A percentile compares a stretch with the other conserved stretches of the same genome.
phyloP scores from a whole-genome alignment of 53 echinoderm and acorn worm species.

The Astropecten irregularis region DNA sequence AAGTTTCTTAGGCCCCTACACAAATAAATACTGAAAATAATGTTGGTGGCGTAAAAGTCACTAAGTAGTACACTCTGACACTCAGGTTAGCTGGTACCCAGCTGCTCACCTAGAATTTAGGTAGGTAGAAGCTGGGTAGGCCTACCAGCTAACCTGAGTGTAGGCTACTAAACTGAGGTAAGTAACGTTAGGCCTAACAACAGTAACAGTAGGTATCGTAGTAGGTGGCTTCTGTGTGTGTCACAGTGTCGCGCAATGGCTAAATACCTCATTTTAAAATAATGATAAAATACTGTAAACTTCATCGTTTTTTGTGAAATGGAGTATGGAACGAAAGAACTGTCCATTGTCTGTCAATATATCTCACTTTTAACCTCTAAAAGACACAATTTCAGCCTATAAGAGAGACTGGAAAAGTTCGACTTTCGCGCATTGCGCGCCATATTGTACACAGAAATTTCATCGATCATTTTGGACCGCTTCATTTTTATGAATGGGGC shows the following conservation, averaged over 20 bases:
- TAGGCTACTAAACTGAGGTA: too few species aligned
- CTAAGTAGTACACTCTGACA: too few species aligned
- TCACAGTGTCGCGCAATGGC: not conserved
- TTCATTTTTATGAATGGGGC: slow-evolving; percentile 22
- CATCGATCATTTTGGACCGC: not conserved
- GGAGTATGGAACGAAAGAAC: not conserved
- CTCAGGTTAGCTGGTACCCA: too few species aligned
- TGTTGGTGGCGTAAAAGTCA: too few species aligned
- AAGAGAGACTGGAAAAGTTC: not conserved
- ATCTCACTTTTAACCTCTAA: not conserved
- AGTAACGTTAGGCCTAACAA: too few species aligned
- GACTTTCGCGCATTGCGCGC: not conserved
- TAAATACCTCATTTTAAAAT: not conserved
- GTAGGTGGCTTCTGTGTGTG: not conserved
- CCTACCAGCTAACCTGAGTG: too few species aligned
- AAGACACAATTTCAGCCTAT: too few species aligned
- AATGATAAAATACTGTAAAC: not conserved
- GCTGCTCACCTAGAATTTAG: too few species aligned
- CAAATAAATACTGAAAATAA: too few species aligned
- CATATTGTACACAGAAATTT: not conserved
- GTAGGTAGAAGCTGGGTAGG: too few species aligned
- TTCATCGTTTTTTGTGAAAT: not conserved
- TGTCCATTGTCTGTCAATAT: not conserved
- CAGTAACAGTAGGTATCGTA: not conserved
- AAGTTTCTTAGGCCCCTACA: too few species aligned